Evolutionary conservation across 2,888 invertebrate genomes (phyloP), one percentile per base, ranked within the genome.

Genomic region (Lasioglossum calceatum): DNA sequence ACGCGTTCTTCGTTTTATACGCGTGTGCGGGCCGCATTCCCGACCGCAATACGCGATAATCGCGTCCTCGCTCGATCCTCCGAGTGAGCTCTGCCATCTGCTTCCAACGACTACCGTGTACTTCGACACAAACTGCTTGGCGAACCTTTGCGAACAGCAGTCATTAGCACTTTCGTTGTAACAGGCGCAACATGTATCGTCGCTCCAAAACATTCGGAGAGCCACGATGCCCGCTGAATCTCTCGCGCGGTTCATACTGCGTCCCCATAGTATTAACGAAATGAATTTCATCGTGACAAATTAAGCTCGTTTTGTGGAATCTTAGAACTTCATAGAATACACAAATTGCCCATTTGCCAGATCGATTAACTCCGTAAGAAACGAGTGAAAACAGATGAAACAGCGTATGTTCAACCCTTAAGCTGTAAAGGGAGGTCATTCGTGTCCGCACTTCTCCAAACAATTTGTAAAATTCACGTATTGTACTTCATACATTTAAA

Each of bases 1-100:
- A 77, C 77, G 75, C 54, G 58, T 74, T 84, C 77, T 83, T 44
- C 1, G 58, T 36, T 39, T 70, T 36, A 5, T n/a, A n/a, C 10
- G 39, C n/a, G 44, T 39, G 10, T 36, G 47, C 58, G 70, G n/a
- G 4, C 36, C 44, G 73, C 74, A 44, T 61, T 27, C n/a, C 32
- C 32, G 39, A 61, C 73, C 54, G 61, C 54, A 12, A 0, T 5
- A 23, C 54, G 44, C 74, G 77, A 80, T 84, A 67, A 67, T 77
- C 73, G 58, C 54, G 67, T 58, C 32, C 50, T 75, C 27, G n/a
- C 42, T 54, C 67, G 32, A 44, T 72, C 32, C 73, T 36, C 10
- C n/a, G 0, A 2, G 14, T n/a, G 54, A 54, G 67, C 67, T 42
- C 3, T 67, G 70, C 72, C 12, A 36, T 36, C 36, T 23, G 32